A percentile compares a stretch with the other conserved stretches of the same genome.
These are phyloP conservation scores for Sycophaga agraensis DNA, from an alignment of 1,140 invertebrate species.

Conservation along the genomic window DNA sequence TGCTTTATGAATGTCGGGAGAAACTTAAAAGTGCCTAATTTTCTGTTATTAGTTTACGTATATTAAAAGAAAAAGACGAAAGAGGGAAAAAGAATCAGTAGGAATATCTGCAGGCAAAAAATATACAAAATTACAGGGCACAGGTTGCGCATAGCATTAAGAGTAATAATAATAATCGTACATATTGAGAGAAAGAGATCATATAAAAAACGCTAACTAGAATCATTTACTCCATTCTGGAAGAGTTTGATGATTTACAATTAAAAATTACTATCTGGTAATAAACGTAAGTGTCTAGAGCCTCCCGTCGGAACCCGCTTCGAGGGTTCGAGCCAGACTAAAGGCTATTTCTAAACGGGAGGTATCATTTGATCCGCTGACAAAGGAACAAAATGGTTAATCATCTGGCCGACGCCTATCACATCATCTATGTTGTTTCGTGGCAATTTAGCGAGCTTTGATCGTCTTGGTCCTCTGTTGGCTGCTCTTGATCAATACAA, in stretches of 20 bases:
- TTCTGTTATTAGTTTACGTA: slow-evolving; percentile 9
- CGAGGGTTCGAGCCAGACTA: slow-evolving; percentile 28
- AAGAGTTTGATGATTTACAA: slow-evolving; percentile 53
- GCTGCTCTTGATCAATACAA: slow-evolving; percentile 11
- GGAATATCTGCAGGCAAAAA: slow-evolving; percentile 43
- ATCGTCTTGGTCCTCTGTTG: slow-evolving; percentile 45
- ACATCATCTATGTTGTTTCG: slow-evolving; percentile 41
- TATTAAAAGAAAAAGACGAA: slow-evolving; percentile 4
- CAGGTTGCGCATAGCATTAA: slow-evolving; percentile 53
- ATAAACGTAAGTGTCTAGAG: slow-evolving; percentile 49
- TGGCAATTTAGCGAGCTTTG: slow-evolving; percentile 30
- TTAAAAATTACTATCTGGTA: slow-evolving; percentile 50
- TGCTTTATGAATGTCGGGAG: slow-evolving; percentile 14
- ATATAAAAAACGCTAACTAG: slow-evolving; percentile 61
- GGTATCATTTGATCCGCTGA: slow-evolving; percentile 41
- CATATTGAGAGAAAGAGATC: slow-evolving; percentile 57
- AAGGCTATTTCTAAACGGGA: slow-evolving; percentile 26
- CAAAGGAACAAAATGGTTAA: slow-evolving; percentile 49
- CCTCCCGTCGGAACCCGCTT: slow-evolving; percentile 20
- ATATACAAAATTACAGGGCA: slow-evolving; percentile 57
- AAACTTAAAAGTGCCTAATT: slow-evolving; percentile 43
- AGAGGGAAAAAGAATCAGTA: slow-evolving; percentile 7
- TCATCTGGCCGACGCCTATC: slow-evolving; percentile 49
- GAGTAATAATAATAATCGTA: slow-evolving; percentile 46
- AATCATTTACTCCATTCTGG: slow-evolving; percentile 54